A percentile compares a stretch with the other conserved stretches of the same genome.
These are phyloP conservation scores for Stegana nigrithorax DNA, from an alignment of 2,888 invertebrate genomes.

Conservation along the genomic window DNA sequence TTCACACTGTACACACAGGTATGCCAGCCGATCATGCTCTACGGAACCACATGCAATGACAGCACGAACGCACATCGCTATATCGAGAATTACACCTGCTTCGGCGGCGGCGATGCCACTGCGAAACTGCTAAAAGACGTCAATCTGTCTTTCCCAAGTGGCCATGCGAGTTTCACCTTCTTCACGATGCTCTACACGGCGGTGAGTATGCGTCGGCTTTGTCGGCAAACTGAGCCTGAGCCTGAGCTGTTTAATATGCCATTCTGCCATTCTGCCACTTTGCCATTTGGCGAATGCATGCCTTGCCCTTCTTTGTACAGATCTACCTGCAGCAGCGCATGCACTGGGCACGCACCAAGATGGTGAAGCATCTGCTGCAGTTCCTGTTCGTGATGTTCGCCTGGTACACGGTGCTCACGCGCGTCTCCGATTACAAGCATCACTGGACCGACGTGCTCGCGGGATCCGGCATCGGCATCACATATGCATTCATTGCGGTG, in stretches of 20 bases:
- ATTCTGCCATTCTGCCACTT: background rate
- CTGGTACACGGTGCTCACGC: constrained; percentile 86
- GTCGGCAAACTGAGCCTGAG: background rate
- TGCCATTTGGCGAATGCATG: background rate
- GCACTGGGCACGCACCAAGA: constrained; percentile 82
- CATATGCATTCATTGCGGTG: constrained; percentile 78
- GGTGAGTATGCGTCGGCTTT: constrained; percentile 75
- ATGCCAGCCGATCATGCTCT: constrained; percentile 44
- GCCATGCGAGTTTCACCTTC: constrained; percentile 89
- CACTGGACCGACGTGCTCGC: constrained; percentile 97
- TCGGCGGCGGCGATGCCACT: constrained; percentile 68
- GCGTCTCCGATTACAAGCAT: constrained; percentile 96
- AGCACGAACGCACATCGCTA: constrained; percentile 75
- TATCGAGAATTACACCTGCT: constrained; percentile 80
- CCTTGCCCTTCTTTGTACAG: constrained; percentile 68
- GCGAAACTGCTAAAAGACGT: constrained; percentile 77
- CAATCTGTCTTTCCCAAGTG: constrained; percentile 90
- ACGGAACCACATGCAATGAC: constrained; percentile 65
- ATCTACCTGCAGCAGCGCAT: constrained; percentile 90
- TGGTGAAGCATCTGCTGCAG: constrained; percentile 87
- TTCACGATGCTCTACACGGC: constrained; percentile 87
- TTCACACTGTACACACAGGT: no score
- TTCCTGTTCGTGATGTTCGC: constrained; percentile 82
- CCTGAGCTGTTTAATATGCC: background rate
- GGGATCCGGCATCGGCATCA: constrained; percentile 78